Evolutionary conservation across 2,888 invertebrate species (phyloP).

Genomic region (Vesta saturnalis): DNA sequence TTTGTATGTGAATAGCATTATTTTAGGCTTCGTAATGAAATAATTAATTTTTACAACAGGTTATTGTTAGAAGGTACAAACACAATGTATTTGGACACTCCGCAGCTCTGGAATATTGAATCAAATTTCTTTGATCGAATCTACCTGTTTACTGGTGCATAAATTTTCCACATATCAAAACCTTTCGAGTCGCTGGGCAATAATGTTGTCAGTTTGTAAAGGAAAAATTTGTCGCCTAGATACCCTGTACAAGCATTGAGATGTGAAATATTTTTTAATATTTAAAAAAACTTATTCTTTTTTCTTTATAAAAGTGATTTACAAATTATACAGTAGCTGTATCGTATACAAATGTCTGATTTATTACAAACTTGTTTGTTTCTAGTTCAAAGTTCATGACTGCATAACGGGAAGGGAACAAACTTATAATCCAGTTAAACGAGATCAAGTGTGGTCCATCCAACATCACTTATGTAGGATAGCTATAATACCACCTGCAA

Average conservation of each 20-base stretch:
- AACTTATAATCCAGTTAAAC: constrained; percentile 21
- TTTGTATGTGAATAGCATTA: too few species aligned
- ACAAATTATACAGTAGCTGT: not conserved
- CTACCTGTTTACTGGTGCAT: constrained; percentile 47
- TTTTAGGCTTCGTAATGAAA: too few species aligned
- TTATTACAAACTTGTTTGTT: not conserved
- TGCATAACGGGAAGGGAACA: not conserved
- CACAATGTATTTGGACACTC: constrained; percentile 20
- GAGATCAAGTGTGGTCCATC: constrained; percentile 34
- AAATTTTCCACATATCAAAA: constrained; percentile 51
- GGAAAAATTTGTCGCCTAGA: constrained; percentile 43
- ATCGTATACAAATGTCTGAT: not conserved
- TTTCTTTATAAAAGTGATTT: not conserved
- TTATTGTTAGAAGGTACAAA: too few species aligned
- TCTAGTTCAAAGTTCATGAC: constrained; percentile 9
- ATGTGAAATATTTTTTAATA: constrained; percentile 17
- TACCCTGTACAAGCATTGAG: constrained; percentile 19
- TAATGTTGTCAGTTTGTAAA: constrained; percentile 45
- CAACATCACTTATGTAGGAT: constrained; percentile 18
- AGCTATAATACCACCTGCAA: constrained; percentile 18
- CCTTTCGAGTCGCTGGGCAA: constrained; percentile 50
- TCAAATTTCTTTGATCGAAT: constrained; percentile 38
- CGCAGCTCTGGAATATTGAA: constrained; percentile 33
- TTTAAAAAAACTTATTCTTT: not conserved
- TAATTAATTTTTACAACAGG: not conserved